These are phyloP conservation scores for Mola mola DNA, from an alignment of 2,113 vertebrate species.

Conservation along the genomic window DNA sequence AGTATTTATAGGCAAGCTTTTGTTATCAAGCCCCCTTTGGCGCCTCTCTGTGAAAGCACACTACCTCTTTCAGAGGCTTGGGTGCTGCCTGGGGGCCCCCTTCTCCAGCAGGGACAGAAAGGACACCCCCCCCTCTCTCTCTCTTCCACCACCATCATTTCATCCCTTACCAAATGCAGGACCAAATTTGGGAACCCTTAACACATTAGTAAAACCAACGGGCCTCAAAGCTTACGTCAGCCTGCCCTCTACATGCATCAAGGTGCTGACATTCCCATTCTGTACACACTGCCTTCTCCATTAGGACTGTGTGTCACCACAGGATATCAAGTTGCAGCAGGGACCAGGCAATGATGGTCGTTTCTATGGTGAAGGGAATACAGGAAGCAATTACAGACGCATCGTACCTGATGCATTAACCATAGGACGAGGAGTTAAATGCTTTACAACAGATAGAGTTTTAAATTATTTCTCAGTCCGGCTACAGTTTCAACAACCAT, in stretches of 20 bases:
- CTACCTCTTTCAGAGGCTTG: conserved; percentile 70
- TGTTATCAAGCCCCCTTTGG: conserved; percentile 75
- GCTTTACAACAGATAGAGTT: too few species aligned
- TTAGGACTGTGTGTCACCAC: conserved; percentile 20
- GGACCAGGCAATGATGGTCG: conserved; percentile 1
- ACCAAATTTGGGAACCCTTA: conserved; percentile 61
- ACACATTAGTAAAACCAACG: conserved; percentile 58
- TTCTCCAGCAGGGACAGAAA: conserved; percentile 62
- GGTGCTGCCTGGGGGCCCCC: conserved; percentile 65
- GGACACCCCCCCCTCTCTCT: conserved; percentile 27
- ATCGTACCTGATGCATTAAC: too few species aligned
- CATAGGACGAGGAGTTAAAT: too few species aligned
- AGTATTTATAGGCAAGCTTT: conserved; percentile 77
- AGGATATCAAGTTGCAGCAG: conserved; percentile 45
- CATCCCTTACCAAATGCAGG: conserved; percentile 41
- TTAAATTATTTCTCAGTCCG: too few species aligned
- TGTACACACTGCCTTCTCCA: conserved; percentile 31
- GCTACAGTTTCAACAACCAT: too few species aligned
- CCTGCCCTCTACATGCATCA: conserved; percentile 54
- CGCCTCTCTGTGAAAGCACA: conserved; percentile 71
- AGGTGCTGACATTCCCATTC: conserved; percentile 45
- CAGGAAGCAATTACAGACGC: conserved; percentile 28
- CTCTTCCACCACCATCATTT: conserved; percentile 26
- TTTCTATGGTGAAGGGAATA: conserved; percentile 22
- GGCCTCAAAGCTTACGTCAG: conserved; percentile 57